These are phyloP conservation scores for Allacma fusca DNA, from an alignment of 2,888 invertebrate species.

Conservation along the genomic window DNA sequence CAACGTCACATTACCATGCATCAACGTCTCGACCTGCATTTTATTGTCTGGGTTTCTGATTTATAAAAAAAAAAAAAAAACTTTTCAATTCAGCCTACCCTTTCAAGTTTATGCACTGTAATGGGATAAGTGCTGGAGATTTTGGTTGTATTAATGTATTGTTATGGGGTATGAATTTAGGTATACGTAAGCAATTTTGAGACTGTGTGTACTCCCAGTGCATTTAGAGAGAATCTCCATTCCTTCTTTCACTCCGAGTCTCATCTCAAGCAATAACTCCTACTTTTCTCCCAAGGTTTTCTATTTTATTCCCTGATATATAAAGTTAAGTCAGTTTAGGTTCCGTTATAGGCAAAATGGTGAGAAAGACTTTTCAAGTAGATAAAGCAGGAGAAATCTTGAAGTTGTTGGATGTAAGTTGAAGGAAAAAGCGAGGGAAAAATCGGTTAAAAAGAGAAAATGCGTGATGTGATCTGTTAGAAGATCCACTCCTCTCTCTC, in stretches of 20 bases:
- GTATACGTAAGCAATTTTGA: too few relatives aligned
- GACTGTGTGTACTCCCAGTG: too few relatives aligned
- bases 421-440: neutral
- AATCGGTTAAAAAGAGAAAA: constrained; percentile 22
- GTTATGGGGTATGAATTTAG: too few relatives aligned
- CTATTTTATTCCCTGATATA: neutral
- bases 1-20: neutral
- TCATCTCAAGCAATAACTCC: too few relatives aligned
- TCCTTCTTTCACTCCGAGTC: too few relatives aligned
- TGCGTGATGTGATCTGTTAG: constrained; percentile 26
- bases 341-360: neutral
- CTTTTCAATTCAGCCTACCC: too few relatives aligned
- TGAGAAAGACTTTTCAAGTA: constrained; percentile 12
- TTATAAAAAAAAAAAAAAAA: too few relatives aligned
- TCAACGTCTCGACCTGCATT: neutral
- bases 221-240: too few relatives aligned
- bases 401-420: neutral
- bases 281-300: neutral
- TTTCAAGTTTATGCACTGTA: too few relatives aligned
- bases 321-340: constrained; percentile 13
- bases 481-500: constrained; percentile 29
- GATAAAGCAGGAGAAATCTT: constrained; percentile 7
- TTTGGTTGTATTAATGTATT: too few relatives aligned
- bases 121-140: too few relatives aligned
- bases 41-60: neutral